These are phyloP conservation scores for Chironex yamaguchii DNA, from an alignment of 30 jellyfish, hydroid and myxozoan genomes.

Conservation along the genomic window DNA sequence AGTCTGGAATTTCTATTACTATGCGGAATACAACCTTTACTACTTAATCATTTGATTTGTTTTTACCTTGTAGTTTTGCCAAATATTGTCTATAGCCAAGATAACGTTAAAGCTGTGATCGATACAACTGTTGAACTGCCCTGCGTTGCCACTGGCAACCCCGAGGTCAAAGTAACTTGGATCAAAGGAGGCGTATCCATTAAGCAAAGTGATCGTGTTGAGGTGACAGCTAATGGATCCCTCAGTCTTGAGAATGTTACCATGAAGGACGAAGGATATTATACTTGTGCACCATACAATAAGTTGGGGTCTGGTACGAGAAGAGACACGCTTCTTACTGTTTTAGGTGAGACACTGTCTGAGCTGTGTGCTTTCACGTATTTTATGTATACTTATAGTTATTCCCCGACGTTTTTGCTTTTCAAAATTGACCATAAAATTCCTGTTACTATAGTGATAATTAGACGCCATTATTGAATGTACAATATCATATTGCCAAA, in stretches of 20 bases:
- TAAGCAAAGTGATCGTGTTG: conserved; percentile 19
- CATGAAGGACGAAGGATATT: conserved; percentile 75
- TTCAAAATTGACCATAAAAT: neutral
- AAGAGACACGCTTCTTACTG: conserved; percentile 65
- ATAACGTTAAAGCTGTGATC: conserved; percentile 56
- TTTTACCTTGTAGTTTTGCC: too few species aligned
- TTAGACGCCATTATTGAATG: too few species aligned
- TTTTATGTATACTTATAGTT: too few species aligned
- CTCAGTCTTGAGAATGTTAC: conserved; percentile 63
- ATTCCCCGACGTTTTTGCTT: neutral
- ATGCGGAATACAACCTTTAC: too few species aligned
- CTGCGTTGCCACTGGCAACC: conserved; percentile 97
- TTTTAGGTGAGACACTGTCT: conserved; percentile 84
- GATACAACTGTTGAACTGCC: conserved; percentile 79
- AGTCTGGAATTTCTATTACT: too few species aligned
- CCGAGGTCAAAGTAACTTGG: conserved; percentile 93
- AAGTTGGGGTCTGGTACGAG: conserved; percentile 80
- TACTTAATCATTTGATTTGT: too few species aligned
- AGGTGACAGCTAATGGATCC: conserved; percentile 85
- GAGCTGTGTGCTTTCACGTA: too few species aligned
- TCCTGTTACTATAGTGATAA: too few species aligned
- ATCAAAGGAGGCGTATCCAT: conserved; percentile 52
- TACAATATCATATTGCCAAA: too few species aligned
- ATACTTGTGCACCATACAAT: conserved; percentile 91
- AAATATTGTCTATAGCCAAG: conserved; percentile 64